These are phyloP conservation scores for Protophormia terraenovae DNA, from an alignment of 2,888 invertebrate genomes.

Conservation along the genomic window DNA sequence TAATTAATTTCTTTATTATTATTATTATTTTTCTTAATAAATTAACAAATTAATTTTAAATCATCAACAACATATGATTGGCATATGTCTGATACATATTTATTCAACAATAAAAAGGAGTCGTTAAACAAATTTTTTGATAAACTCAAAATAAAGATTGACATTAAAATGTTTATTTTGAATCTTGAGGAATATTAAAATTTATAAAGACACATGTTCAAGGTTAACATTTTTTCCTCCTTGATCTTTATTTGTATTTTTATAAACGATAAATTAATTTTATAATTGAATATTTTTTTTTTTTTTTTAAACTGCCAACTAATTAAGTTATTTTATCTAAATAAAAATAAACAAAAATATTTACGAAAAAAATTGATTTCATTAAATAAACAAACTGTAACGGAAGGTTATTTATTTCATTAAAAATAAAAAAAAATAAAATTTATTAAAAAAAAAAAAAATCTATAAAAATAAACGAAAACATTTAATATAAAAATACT, in stretches of 20 bases:
- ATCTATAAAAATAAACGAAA: constrained; percentile 64
- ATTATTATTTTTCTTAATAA: too few species aligned
- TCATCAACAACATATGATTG: too few species aligned
- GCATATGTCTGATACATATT: background rate
- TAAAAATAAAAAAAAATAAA: constrained; percentile 12
- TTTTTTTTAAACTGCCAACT: constrained; percentile 32
- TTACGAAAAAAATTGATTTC: constrained; percentile 2
- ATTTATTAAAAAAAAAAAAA: constrained; percentile 8
- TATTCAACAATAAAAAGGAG: background rate
- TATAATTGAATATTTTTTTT: constrained; percentile 22
- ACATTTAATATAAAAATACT: too few species aligned
- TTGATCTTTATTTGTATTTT: constrained; percentile 39
- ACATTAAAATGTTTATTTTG: constrained; percentile 11
- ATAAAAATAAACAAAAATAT: too few species aligned
- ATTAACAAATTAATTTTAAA: background rate
- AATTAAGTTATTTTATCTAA: constrained; percentile 41
- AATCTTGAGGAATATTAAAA: background rate
- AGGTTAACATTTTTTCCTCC: constrained; percentile 39
- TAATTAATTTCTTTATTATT: too few species aligned
- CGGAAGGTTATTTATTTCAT: constrained; percentile 65
- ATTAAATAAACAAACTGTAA: constrained; percentile 44
- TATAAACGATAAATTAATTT: background rate
- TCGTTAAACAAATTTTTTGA: background rate
- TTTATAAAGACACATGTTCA: too few species aligned
- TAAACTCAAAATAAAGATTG: background rate